These are phyloP conservation scores for Ochropacha duplaris DNA, from an alignment of 2,888 invertebrate genomes.

Conservation along the genomic window DNA sequence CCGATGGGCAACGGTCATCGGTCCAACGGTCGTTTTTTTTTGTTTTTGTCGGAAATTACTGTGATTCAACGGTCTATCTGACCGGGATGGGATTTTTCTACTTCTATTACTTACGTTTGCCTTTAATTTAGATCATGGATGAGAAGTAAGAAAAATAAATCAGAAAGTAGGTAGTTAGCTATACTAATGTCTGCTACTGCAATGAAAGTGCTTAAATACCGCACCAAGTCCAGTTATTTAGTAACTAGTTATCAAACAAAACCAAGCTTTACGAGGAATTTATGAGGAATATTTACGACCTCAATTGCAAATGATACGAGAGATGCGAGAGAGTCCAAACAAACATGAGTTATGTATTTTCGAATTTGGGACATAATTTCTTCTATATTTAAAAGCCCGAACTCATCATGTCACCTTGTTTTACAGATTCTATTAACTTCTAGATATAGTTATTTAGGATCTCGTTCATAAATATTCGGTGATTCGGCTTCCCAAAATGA, in stretches of 20 bases:
- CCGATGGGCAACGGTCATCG: conserved; percentile 38
- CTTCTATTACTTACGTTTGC: not conserved
- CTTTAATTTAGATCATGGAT: not conserved
- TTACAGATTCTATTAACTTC: no score
- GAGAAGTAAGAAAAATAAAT: no score
- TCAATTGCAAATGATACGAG: not conserved
- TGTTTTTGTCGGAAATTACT: conserved; percentile 61
- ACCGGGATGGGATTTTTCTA: conserved; percentile 24
- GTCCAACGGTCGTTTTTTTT: conserved; percentile 58
- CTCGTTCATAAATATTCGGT: conserved; percentile 15
- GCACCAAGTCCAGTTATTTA: no score
- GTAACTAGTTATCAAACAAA: no score
- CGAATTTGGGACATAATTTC: no score
- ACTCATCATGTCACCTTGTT: no score
- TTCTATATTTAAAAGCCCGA: no score
- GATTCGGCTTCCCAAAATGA: conserved; percentile 30
- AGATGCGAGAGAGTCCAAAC: not conserved
- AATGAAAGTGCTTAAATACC: no score
- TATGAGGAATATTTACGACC: not conserved
- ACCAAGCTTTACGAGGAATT: not conserved
- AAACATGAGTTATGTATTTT: not conserved
- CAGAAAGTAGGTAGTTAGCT: no score
- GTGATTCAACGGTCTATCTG: conserved; percentile 50
- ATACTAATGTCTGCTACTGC: no score
- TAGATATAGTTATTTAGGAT: not conserved